Conservation (phyloP, 2,888 invertebrate genomes). For the Athalia circularis region DNA sequence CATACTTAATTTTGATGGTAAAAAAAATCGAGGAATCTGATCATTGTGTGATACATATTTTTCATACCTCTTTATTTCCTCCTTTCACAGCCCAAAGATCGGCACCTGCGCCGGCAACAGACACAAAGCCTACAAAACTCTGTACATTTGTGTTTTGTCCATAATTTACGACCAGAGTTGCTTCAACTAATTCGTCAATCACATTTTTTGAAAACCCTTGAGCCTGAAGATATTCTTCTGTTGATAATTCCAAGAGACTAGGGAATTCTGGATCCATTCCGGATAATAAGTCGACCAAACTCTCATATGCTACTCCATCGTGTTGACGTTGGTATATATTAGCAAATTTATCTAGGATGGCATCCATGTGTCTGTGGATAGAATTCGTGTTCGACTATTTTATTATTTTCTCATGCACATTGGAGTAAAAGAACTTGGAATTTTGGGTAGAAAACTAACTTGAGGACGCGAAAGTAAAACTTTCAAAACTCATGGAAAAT, state of each 20-base stretch:
- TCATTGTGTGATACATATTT: neutral
- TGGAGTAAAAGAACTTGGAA: neutral
- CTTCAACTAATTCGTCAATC: conserved; percentile 77
- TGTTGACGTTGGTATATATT: conserved; percentile 78
- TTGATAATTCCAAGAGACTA: conserved; percentile 71
- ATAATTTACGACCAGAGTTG: conserved; percentile 78
- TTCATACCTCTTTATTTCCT: conserved; percentile 76
- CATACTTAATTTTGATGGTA: neutral
- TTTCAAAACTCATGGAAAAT: neutral
- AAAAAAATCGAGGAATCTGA: neutral
- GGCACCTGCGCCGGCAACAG: conserved; percentile 76
- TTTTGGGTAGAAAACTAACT: conserved; percentile 60
- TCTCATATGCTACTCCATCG: conserved; percentile 74
- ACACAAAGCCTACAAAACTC: conserved; percentile 74
- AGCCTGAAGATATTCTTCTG: conserved; percentile 70
- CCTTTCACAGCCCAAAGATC: conserved; percentile 78
- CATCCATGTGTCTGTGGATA: conserved; percentile 57
- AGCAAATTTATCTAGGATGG: conserved; percentile 63
- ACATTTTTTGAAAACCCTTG: conserved; percentile 74
- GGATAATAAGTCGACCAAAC: conserved; percentile 75
- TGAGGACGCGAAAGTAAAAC: too few relatives aligned
- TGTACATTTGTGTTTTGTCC: conserved; percentile 78
- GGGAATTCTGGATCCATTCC: conserved; percentile 76
- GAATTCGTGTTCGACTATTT: neutral
- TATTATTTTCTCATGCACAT: neutral